A percentile compares a stretch with the other conserved stretches of the same genome.
These are phyloP conservation scores for Zaprionus lineosus DNA, from an alignment of 2,888 invertebrate genomes.

Conservation along the genomic window DNA sequence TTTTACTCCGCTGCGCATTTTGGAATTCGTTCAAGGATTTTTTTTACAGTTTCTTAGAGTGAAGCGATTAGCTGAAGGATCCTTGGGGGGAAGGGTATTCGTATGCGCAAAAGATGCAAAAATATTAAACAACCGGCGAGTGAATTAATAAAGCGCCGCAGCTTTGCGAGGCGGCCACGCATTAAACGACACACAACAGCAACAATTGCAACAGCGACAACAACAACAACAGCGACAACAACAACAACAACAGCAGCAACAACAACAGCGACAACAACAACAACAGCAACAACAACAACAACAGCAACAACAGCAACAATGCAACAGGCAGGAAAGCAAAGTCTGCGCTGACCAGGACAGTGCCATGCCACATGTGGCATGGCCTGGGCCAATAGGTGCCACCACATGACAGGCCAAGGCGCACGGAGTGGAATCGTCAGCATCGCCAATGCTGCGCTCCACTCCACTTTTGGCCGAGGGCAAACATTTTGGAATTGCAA, in stretches of 20 bases:
- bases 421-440: constrained; percentile 35
- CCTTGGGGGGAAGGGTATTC: constrained; percentile 19
- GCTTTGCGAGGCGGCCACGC: constrained; percentile 66
- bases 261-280: constrained; percentile 37
- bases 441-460: constrained; percentile 37
- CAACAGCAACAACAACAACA: constrained; percentile 13
- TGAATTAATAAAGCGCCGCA: constrained; percentile 72
- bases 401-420: constrained; percentile 63
- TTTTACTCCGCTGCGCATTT: too few species aligned
- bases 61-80: too few species aligned
- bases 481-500: constrained; percentile 78
- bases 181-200: constrained; percentile 68
- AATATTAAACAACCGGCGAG: constrained; percentile 73
- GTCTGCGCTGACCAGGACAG: constrained; percentile 10
- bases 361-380: constrained; percentile 55
- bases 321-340: constrained; percentile 31
- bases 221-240: constrained; percentile 10
- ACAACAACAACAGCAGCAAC: constrained; percentile 36
- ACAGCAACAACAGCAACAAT: constrained; percentile 35
- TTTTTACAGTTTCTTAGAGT: too few species aligned
- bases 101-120: constrained; percentile 37
- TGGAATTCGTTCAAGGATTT: too few species aligned
- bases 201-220: constrained; percentile 22
- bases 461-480: constrained; percentile 69
- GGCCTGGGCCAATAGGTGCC: constrained; percentile 62